phyloP scores from a whole-genome alignment of 2,797 vertebrate species.

The Cynodonichthys magdalenae region DNA sequence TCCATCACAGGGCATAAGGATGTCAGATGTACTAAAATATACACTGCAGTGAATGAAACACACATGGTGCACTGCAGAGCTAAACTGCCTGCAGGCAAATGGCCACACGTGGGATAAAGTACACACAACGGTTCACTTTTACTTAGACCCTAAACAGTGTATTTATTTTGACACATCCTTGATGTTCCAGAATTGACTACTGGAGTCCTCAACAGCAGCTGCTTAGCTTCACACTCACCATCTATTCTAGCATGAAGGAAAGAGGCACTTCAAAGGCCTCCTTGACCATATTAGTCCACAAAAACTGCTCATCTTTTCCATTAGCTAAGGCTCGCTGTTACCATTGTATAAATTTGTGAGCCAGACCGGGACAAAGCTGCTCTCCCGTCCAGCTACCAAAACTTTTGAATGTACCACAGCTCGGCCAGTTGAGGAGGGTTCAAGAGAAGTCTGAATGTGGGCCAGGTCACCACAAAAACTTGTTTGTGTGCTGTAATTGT shows the following conservation, averaged over 20 bases:
- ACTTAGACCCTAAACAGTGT: slow-evolving; percentile 43
- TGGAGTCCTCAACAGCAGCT: slow-evolving; percentile 61
- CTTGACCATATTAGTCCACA: slow-evolving; percentile 80
- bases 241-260: slow-evolving; percentile 60
- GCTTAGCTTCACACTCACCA: slow-evolving; percentile 61
- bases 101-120: slow-evolving; percentile 60
- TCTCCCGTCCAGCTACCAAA: slow-evolving; percentile 38
- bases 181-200: slow-evolving; percentile 75
- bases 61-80: slow-evolving; percentile 10
- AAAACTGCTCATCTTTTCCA: slow-evolving; percentile 67
- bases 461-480: slow-evolving; percentile 16
- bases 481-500: slow-evolving; percentile 42
- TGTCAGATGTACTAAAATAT: slow-evolving; percentile 9
- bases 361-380: slow-evolving; percentile 44
- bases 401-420: slow-evolving; percentile 5
- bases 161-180: slow-evolving; percentile 80
- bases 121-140: slow-evolving; percentile 60
- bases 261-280: slow-evolving; percentile 52
- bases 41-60: slow-evolving; percentile 24
- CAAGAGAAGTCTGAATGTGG: slow-evolving; percentile 12
- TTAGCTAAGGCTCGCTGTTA: slow-evolving; percentile 66
- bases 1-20: too few relatives aligned
- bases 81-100: slow-evolving; percentile 35
- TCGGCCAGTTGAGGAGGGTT: slow-evolving; percentile 5
- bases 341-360: slow-evolving; percentile 61